Evolutionary conservation across 2,888 invertebrate genomes (phyloP).

Genomic region (Eueremaeus valkanovi): DNA sequence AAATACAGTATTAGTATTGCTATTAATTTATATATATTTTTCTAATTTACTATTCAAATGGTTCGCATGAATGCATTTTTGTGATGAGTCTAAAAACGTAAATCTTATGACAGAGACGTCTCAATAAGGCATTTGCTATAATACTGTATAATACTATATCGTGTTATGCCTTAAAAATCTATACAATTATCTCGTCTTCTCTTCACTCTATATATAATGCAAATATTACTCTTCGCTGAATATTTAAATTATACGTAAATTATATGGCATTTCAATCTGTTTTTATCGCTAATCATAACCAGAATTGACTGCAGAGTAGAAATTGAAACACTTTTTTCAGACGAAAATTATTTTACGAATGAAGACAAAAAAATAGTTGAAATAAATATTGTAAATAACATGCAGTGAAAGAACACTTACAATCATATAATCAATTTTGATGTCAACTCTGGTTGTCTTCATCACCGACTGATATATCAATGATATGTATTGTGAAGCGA

Average conservation of each 20-base stretch:
- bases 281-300: neutral
- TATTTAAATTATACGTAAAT: neutral
- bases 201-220: conserved; percentile 1
- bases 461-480: neutral
- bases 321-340: neutral
- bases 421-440: neutral
- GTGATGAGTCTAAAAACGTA: neutral
- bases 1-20: no score
- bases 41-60: neutral
- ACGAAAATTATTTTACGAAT: no score
- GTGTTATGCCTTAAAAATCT: neutral
- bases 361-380: neutral
- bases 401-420: neutral
- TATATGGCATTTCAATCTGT: neutral
- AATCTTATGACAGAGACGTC: neutral
- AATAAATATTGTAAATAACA: neutral
- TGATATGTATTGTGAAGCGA: neutral
- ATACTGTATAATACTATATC: no score
- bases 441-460: conserved; percentile 11
- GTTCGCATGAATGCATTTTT: neutral
- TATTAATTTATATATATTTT: no score
- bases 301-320: neutral
- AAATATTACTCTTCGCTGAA: neutral
- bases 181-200: neutral
- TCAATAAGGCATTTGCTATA: neutral